Percentiles rank a stretch among this genome's conserved stretches.
Evolutionary conservation across 2,888 invertebrate genomes (phyloP).

Genomic region (Polymixis lichenea): DNA sequence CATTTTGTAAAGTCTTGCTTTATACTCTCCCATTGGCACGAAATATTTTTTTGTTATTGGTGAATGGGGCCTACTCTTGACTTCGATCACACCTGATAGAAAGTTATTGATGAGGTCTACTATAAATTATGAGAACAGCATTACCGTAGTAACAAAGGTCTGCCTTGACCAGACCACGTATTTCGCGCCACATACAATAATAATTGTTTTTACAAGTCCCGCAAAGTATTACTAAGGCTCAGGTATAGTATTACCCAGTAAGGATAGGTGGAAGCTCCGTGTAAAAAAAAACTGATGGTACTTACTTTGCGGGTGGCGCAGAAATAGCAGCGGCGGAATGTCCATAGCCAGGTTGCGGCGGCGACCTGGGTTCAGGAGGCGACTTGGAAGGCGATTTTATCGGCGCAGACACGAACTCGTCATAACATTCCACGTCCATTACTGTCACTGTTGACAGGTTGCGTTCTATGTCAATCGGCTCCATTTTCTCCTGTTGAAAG

Average conservation of each 20-base stretch:
- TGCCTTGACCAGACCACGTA: background rate
- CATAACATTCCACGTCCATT: constrained; percentile 93
- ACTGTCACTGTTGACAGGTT: constrained; percentile 90
- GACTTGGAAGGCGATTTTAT: background rate
- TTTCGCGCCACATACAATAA: background rate
- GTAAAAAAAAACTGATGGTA: background rate
- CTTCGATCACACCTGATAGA: too few relatives aligned
- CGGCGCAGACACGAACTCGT: constrained; percentile 89
- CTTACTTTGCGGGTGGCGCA: constrained; percentile 77
- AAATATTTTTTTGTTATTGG: too few relatives aligned
- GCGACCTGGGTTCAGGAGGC: constrained; percentile 24
- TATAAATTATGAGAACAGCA: background rate
- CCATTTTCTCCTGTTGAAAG: constrained; percentile 82
- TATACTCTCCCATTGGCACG: too few relatives aligned
- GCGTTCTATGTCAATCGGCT: constrained; percentile 93
- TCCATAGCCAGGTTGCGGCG: constrained; percentile 48
- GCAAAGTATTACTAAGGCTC: too few relatives aligned
- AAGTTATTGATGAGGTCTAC: too few relatives aligned
- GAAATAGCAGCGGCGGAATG: constrained; percentile 67
- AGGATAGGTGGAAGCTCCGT: background rate
- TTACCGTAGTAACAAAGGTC: background rate
- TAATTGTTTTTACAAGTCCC: background rate
- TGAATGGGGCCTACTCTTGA: too few relatives aligned
- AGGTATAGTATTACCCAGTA: background rate
- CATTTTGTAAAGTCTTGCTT: background rate